Base-by-base conservation (phyloP, 2,888 invertebrate genomes). In the Lochmaea capreae region DNA sequence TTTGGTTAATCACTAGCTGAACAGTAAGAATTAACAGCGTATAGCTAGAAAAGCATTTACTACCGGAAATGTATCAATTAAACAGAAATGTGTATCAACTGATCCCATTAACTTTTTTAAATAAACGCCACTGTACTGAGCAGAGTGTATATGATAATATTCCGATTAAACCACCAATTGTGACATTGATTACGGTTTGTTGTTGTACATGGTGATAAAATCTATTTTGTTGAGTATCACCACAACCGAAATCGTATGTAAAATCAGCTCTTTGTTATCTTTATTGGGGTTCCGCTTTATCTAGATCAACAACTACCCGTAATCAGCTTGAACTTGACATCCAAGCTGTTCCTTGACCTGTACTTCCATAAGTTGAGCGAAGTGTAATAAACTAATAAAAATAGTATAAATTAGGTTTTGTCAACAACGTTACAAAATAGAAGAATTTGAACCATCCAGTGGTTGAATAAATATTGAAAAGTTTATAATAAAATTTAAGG, bases 251-350 rank as follows among this genome's bases (percentile, higher is more conserved):
- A 54, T 18, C 16, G 54, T 54, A 54, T 54, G 54, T 54, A 54
- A 16, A 54, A 54, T 18, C 18, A 54, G 16, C 18, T 54, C 16
- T 54, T 16, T 54, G 54, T 54, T 54, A 54, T 54, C 54, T 54
- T 54, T 54, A 54, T 54, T 54, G 54, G 54, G 54, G 54, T 54
- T 16, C 54, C 16, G 54, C 54, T 16, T 54, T 54, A 54, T 54
- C 54, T 54, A 54, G 16, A 54, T 16, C 54, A 54, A 54, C 16
- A 16, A 54, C 54, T 54, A 54, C 16, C 18, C 54, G 54, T 54
- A 54, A 54, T 54, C 54, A 54, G 54, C 54, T 16, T 54, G 18
- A 54, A 54, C 54, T 54, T 54, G 54, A 54, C 54, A 54, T 54
- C 54, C 9, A 54, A 54, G 16, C 54, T 18, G 11, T 54, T 10